Evolutionary conservation across 2,888 invertebrate species (phyloP).

Genomic region (Lucinisca nassula): DNA sequence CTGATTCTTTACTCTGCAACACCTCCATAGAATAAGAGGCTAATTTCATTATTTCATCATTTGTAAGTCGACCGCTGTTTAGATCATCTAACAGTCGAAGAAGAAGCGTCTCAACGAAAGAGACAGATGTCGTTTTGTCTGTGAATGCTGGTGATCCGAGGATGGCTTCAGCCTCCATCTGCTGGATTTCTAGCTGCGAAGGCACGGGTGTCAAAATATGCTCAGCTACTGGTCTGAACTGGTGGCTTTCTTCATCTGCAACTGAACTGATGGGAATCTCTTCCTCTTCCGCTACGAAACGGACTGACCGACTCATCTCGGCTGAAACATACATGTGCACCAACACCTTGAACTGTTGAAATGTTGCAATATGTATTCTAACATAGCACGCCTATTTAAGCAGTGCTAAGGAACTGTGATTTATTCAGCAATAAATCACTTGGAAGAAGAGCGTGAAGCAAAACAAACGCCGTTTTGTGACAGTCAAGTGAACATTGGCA

Average conservation of each 20-base stretch:
- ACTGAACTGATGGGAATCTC: conserved; percentile 29
- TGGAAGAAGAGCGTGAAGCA: no score
- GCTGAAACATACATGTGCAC: conserved; percentile 55
- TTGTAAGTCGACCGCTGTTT: conserved; percentile 61
- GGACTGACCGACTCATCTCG: conserved; percentile 62
- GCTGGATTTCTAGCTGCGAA: conserved; percentile 64
- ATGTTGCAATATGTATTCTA: no score
- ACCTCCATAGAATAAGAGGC: conserved; percentile 71
- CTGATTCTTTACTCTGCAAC: conserved; percentile 48
- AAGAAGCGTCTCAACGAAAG: conserved; percentile 72
- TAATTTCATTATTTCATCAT: conserved; percentile 72
- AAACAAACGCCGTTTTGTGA: no score
- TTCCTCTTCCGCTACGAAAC: conserved; percentile 66
- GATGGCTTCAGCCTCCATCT: conserved; percentile 58
- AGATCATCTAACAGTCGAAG: conserved; percentile 73
- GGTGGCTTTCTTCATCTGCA: neutral
- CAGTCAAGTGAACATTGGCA: no score
- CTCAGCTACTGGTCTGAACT: conserved; percentile 62
- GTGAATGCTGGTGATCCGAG: conserved; percentile 48
- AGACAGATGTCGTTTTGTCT: conserved; percentile 34
- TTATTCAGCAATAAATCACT: no score
- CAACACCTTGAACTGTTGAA: no score
- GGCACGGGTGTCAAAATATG: conserved; percentile 75
- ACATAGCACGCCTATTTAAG: no score
- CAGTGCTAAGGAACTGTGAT: no score